A percentile compares a stretch with the other conserved stretches of the same genome.
Evolutionary conservation across 2,888 invertebrate genomes (phyloP).

Genomic region (Cyrtodaria siliqua): DNA sequence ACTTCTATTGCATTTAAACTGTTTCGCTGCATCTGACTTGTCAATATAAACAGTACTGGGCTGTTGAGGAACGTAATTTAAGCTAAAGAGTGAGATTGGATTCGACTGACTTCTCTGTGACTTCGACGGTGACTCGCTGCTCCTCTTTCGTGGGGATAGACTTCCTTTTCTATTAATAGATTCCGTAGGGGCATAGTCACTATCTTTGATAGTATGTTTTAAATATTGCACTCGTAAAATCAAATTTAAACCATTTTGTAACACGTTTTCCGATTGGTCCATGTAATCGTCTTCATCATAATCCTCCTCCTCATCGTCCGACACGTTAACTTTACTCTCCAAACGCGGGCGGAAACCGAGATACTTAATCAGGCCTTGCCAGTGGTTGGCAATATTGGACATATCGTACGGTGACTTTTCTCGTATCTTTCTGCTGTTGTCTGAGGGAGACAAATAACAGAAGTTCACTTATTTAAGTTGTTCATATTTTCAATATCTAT

Average conservation of each 20-base stretch:
- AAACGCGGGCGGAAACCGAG: constrained; percentile 18
- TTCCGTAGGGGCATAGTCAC: constrained; percentile 28
- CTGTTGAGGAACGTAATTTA: constrained; percentile 63
- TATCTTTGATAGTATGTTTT: constrained; percentile 44
- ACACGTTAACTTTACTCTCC: constrained; percentile 19
- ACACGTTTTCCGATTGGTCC: constrained; percentile 37
- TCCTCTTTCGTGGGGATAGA: constrained; percentile 47
- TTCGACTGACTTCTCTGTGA: constrained; percentile 26
- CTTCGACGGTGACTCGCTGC: constrained; percentile 37
- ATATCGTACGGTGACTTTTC: constrained; percentile 45
- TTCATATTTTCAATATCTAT: too few species aligned
- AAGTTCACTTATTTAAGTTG: too few species aligned
- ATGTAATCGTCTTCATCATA: constrained; percentile 31
- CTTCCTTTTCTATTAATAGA: constrained; percentile 12
- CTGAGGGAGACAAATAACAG: too few species aligned
- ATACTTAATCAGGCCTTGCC: constrained; percentile 24
- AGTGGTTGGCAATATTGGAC: constrained; percentile 46
- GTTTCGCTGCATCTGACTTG: constrained; percentile 67
- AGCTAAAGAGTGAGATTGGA: constrained; percentile 37
- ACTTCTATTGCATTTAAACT: constrained; percentile 52
- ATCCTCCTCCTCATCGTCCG: constrained; percentile 40
- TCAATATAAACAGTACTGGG: constrained; percentile 77
- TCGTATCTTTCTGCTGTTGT: constrained; percentile 24
- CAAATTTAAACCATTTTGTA: constrained; percentile 66
- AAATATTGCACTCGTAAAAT: constrained; percentile 72